Evolutionary conservation across 1,140 invertebrate genomes (phyloP), one percentile per base, ranked within the genome.

Genomic region (Bombus impatiens): DNA sequence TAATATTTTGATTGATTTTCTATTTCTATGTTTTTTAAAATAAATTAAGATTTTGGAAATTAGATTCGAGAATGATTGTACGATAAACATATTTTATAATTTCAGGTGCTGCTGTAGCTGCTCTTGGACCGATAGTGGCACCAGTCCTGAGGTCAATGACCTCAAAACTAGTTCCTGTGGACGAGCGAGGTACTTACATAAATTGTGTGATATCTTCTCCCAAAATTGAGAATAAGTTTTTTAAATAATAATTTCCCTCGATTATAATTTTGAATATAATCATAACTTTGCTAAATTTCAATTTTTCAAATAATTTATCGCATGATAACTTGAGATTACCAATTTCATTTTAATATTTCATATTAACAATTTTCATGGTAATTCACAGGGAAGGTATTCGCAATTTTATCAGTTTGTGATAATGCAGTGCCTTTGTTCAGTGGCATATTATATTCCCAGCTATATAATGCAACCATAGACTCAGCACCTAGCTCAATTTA

Each of bases 71-170:
- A 25, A 25, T 25, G 37, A 25, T 8, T 0, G 6, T 22, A 53
- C 18, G 2, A 25, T 37, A 22, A 37, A 10, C 8, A 5, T 67
- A 37, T 37, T 37, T 70, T 84, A 84, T 59, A 22, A 18, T 84
- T 87, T 47, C 68, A 96, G 96, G 97, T 13, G 97, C 96, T 32
- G 94, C 94, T 0, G 95, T 97, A 28, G 97, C 97, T 12, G 96
- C 97, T 15, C 93, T 97, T 44, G 97, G 97, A 0, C 97, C 97
- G 1, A 96, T 97, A 67, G 96, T 97, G 0, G 97, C 97, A 0
- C 97, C 97, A 18, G 96, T 97, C 65, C 95, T 98, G 67, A 95
- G 97, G 68, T 97, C 97, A 8, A 97, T 98, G 95, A 96, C 96
- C 18, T 98, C 97, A 0, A 98, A 98, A 94, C 94, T 97, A 6